A percentile compares a stretch with the other conserved stretches of the same genome.
phyloP scores from a whole-genome alignment of 2,113 vertebrate genomes.

The Odontophorus gujanensis region DNA sequence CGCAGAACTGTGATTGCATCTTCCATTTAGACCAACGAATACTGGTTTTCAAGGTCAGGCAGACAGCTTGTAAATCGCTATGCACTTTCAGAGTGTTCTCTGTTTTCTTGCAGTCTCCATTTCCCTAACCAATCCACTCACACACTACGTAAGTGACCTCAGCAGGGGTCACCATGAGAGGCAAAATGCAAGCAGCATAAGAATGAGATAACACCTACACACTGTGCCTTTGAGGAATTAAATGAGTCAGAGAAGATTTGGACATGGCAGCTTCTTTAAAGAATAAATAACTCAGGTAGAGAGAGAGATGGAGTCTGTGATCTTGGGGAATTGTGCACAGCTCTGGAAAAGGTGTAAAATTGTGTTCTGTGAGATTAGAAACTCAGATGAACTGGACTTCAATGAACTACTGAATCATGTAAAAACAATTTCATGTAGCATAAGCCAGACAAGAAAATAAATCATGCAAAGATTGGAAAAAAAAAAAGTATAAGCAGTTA shows the following conservation, averaged over 20 bases:
- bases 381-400: background rate
- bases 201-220: background rate
- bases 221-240: background rate
- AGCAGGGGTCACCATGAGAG: background rate
- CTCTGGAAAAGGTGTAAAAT: conserved; percentile 6
- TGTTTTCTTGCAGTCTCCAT: background rate
- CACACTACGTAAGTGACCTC: background rate
- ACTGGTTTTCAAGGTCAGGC: conserved; percentile 14
- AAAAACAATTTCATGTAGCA: background rate
- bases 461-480: background rate
- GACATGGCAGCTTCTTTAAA: background rate
- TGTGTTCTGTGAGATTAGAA: background rate
- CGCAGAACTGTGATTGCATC: background rate
- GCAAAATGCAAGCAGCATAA: background rate
- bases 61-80: conserved; percentile 6
- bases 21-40: background rate
- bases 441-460: background rate
- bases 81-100: background rate
- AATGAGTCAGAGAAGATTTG: background rate
- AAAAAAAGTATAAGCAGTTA: background rate
- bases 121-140: background rate
- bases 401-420: background rate
- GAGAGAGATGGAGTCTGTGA: background rate
- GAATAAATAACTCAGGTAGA: background rate
- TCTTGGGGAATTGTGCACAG: background rate